Conservation (phyloP, 2,113 vertebrate species). For the Dasyornis broadbenti region DNA sequence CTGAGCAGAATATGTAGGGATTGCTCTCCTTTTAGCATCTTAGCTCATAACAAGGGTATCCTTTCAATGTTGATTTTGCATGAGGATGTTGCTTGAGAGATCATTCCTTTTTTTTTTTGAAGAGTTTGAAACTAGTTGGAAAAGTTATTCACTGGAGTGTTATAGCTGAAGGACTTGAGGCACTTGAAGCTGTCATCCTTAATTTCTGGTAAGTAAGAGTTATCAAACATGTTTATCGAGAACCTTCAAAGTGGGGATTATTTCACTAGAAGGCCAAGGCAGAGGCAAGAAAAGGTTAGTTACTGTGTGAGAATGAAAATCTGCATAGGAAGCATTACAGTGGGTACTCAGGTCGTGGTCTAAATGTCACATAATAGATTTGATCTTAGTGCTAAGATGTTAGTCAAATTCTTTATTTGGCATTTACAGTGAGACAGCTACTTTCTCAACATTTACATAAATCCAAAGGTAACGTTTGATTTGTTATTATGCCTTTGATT, state of each 20-base stretch:
- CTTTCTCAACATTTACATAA: not conserved
- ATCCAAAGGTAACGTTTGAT: not conserved
- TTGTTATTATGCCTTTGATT: not conserved
- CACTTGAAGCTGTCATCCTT: not conserved
- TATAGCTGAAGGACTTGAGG: not conserved
- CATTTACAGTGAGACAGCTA: not conserved
- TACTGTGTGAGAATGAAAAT: not conserved
- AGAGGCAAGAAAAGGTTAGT: not conserved
- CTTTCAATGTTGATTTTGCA: not conserved
- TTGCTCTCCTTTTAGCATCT: not conserved
- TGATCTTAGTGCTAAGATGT: not conserved
- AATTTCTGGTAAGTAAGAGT: not conserved
- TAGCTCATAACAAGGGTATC: not conserved
- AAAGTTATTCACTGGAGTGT: not conserved
- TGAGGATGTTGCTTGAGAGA: not conserved
- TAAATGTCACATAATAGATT: not conserved
- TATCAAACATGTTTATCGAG: not conserved
- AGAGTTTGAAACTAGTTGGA: not conserved
- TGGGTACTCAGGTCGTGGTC: not conserved
- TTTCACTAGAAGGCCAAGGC: fast-evolving
- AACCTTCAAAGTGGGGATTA: not conserved
- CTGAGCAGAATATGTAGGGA: not conserved
- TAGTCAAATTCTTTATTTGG: not conserved
- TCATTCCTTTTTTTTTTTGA: not conserved
- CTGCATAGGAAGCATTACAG: not conserved